Conservation (phyloP, 2,797 vertebrate genomes). For the Microcaecilia unicolor region DNA sequence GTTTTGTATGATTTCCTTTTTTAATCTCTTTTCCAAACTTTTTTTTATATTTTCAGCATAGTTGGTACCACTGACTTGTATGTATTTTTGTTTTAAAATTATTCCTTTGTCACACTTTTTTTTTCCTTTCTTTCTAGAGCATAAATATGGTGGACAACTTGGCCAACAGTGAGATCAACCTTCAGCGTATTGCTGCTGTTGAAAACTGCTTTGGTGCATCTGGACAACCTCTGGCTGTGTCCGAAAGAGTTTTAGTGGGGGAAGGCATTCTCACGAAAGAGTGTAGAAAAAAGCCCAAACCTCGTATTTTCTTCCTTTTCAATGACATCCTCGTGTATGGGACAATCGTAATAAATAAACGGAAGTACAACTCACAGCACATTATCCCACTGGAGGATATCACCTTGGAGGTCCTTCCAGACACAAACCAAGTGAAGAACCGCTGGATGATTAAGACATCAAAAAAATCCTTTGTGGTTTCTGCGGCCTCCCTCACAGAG, state of each 20-base stretch:
- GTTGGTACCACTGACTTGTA: too few species aligned
- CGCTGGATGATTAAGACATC: conserved; percentile 85
- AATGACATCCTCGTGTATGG: conserved; percentile 85
- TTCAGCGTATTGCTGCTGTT: conserved; percentile 63
- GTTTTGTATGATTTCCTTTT: too few species aligned
- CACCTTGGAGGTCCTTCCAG: conserved; percentile 64
- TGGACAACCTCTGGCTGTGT: conserved; percentile 54
- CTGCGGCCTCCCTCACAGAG: conserved; percentile 59
- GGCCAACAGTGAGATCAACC: conserved; percentile 60
- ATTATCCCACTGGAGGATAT: conserved; percentile 76
- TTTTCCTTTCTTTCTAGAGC: not conserved
- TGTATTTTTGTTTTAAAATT: too few species aligned
- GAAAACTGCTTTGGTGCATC: conserved; percentile 65
- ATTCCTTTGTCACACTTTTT: too few species aligned
- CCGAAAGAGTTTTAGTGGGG: conserved; percentile 71
- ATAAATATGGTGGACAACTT: conserved; percentile 50
- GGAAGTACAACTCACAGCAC: conserved; percentile 70
- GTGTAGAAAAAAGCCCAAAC: conserved; percentile 67
- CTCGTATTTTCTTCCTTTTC: conserved; percentile 82
- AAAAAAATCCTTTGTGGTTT: conserved; percentile 81
- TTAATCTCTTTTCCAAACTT: too few species aligned
- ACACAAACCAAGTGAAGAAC: conserved; percentile 57
- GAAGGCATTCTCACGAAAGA: conserved; percentile 79
- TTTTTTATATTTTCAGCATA: too few species aligned
- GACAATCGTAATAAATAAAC: conserved; percentile 66